These are phyloP conservation scores for Gadopsis bispinosus DNA, from an alignment of 2,797 vertebrate species.

Conservation along the genomic window DNA sequence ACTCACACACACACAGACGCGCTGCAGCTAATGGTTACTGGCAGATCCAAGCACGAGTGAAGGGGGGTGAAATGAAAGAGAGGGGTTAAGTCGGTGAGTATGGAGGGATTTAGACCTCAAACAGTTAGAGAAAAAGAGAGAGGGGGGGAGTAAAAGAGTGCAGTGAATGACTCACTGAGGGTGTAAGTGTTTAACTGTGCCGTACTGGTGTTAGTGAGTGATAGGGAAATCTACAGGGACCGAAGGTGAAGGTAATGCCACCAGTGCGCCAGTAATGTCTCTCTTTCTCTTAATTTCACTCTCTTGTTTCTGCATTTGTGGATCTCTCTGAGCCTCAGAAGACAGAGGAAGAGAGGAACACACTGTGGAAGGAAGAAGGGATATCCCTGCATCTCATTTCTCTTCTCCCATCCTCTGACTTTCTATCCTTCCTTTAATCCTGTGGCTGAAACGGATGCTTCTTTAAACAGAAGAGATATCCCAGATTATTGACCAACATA, in stretches of 20 bases:
- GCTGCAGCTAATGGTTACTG: conserved; percentile 75
- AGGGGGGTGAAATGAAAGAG: conserved; percentile 82
- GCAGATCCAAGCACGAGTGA: conserved; percentile 75
- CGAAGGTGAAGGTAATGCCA: conserved; percentile 50
- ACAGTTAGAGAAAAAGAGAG: conserved; percentile 63
- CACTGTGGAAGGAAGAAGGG: conserved; percentile 40
- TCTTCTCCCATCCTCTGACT: conserved; percentile 38
- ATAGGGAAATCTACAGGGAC: conserved; percentile 67
- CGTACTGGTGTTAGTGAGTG: conserved; percentile 68
- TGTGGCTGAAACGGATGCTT: conserved; percentile 47
- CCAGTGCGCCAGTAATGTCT: conserved; percentile 30
- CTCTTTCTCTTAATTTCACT: conserved; percentile 39
- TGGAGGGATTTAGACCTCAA: conserved; percentile 86
- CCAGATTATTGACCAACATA: conserved; percentile 65
- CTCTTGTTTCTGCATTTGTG: conserved; percentile 19
- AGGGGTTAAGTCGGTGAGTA: conserved; percentile 86
- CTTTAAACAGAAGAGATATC: conserved; percentile 67
- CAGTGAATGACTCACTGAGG: conserved; percentile 66
- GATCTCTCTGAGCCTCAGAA: conserved; percentile 23
- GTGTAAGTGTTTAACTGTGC: conserved; percentile 76
- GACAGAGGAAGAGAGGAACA: conserved; percentile 45
- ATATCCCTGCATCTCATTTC: conserved; percentile 37
- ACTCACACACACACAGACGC: conserved; percentile 35
- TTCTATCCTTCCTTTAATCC: conserved; percentile 31
- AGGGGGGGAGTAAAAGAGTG: conserved; percentile 26